Base-by-base conservation (phyloP, 2,888 invertebrate species). In the Dynastes maya region DNA sequence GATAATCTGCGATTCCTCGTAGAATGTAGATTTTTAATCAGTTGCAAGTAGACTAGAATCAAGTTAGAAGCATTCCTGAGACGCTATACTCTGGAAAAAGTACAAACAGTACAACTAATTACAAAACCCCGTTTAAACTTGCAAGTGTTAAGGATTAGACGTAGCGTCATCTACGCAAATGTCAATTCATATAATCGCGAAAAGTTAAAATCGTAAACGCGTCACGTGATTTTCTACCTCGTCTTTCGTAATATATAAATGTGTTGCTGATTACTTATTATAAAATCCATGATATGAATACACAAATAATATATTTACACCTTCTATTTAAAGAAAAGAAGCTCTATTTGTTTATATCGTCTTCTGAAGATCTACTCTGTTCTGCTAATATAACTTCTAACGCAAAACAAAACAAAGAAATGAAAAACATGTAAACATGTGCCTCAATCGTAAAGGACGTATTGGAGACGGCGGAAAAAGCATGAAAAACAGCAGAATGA, bases 381-480 rank as follows among this genome's bases (percentile, higher is more conserved):
- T 68, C 68, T 68, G 68, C 68, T 68, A 32, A 32, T 29, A 29
- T 68, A 51, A 58, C 45, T 74, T 61, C 72, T 27, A 45, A 61
- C 13, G 72, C 40, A 61, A 58, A 71, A 77, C 51, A 80, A 77
- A 58, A 22, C 22, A 0, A 58, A 22, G 2, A 58, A 58, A 58
- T n/a, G 2, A 58, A 22, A 8, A 58, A 16, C 16, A 16, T 53
- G 16, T 58, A 78, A 78, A 80, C 80, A 77, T 77, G 82, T 80
- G 81, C 81, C 82, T 82, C 81, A 78, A 77, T 68, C 45, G 63
- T 51, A 37, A 74, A 74, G 72, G 63, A 72, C 71, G 27, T 64
- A 27, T 29, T n/a, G 29, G 65, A 45, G 45, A 72, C 37, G 29
- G n/a, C 37, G 49, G 32, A 32, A 9, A n/a, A 29, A 55, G 45